Base-by-base conservation (phyloP, 2,888 invertebrate species). In the Leucophora obtusa region DNA sequence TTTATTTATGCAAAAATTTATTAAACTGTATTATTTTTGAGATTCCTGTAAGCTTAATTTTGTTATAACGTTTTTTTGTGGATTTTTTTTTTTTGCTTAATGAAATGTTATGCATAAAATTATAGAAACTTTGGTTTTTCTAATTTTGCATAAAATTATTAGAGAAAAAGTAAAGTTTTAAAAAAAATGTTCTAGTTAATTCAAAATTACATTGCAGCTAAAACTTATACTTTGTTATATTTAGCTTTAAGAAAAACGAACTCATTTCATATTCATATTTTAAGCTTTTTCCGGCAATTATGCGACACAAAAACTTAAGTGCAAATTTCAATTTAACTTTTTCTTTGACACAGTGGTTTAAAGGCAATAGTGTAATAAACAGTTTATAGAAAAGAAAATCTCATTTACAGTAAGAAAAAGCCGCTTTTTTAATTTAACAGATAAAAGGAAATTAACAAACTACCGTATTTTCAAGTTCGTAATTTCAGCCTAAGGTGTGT, bases 181-280 rank as follows among this genome's bases (percentile, higher is more conserved):
- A 43, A 43, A 47, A 24, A 14, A n/a, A n/a, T 38, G 50, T 56
- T 21, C n/a, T 35, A 65, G 60, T 63, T 80, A 75, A 71, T 79
- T 79, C 66, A 68, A 80, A 58, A 62, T 66, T 54, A 62, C 24
- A 78, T 68, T 60, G 33, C 1, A 28, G 28, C 7, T 6, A 28
- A 47, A 47, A 47, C 43, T n/a, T n/a, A 47, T 1, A 54, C 53
- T 54, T n/a, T 9, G 0, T 54, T n/a, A 7, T 28, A 28, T 28
- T 1, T 47, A 24, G 33, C 3, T 43, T 47, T 15, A 33, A 15
- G n/a, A 10, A 72, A 56, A 63, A 80, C 56, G 24, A 47, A 38
- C 66, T 81, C 17, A 81, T 81, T 81, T 70, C 53, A 33, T 71
- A 81, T 81, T 73, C 81, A 77, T 73, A 77, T 70, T 77, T 59